These are phyloP conservation scores for Carpatolechia fugitivella DNA, from an alignment of 2,888 invertebrate species.

Conservation along the genomic window DNA sequence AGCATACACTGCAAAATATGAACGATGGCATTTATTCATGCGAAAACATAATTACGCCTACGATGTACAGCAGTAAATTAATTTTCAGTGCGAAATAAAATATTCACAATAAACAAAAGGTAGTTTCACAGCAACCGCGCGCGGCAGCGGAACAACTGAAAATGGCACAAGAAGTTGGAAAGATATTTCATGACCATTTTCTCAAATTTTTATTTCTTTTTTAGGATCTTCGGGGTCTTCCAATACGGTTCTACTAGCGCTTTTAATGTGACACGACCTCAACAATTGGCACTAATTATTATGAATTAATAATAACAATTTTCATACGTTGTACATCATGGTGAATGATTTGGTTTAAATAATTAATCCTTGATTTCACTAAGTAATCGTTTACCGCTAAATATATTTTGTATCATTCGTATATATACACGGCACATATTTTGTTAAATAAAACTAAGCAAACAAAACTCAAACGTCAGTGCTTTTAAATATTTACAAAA, in stretches of 20 bases:
- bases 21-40: not conserved
- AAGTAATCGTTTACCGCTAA: conserved; percentile 29
- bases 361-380: conserved; percentile 38
- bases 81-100: conserved; percentile 39
- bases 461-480: conserved; percentile 54
- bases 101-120: conserved; percentile 21
- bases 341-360: conserved; percentile 68
- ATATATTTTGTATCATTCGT: conserved; percentile 57
- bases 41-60: not conserved
- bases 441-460: conserved; percentile 56
- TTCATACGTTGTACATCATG: conserved; percentile 68
- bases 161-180: not conserved
- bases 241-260: no score
- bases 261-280: conserved; percentile 10
- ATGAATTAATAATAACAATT: conserved; percentile 41
- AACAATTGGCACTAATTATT: conserved; percentile 65
- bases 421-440: conserved; percentile 76
- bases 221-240: no score
- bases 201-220: no score
- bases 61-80: conserved; percentile 24
- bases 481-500: conserved; percentile 65
- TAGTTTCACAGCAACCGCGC: not conserved
- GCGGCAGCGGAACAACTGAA: not conserved
- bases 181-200: no score
- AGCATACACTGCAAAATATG: not conserved